Percentiles rank a stretch among this genome's conserved stretches.
Evolutionary conservation across 2,113 vertebrate genomes (phyloP).

Genomic region (Toxotes jaculatrix): DNA sequence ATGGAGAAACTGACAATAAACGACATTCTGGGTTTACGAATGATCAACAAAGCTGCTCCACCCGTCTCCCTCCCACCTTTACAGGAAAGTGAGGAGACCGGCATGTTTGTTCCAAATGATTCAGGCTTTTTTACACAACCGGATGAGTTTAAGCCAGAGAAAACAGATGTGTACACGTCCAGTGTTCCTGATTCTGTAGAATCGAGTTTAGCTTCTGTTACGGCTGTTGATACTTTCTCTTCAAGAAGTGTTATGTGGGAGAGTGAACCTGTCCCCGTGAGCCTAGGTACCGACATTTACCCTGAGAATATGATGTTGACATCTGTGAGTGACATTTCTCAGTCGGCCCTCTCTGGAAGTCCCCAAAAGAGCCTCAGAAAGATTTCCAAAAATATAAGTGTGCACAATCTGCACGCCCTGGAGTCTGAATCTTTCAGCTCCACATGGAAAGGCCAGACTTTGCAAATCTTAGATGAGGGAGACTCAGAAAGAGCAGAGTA

Average conservation of each 20-base stretch:
- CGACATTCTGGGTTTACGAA: slow-evolving; percentile 81
- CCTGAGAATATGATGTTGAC: slow-evolving; percentile 41
- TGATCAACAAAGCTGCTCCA: slow-evolving; percentile 39
- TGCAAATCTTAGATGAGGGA: slow-evolving; percentile 47
- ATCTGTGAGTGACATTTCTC: slow-evolving; percentile 47
- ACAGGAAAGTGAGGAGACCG: slow-evolving; percentile 55
- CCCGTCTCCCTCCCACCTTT: slow-evolving; percentile 51
- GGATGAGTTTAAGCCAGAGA: slow-evolving; percentile 52
- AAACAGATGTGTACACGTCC: slow-evolving; percentile 29
- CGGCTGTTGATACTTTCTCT: background rate
- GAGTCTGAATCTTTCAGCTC: slow-evolving; percentile 46
- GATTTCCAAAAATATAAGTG: slow-evolving; percentile 80
- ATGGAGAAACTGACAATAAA: slow-evolving; percentile 87
- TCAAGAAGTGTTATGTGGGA: slow-evolving; percentile 63
- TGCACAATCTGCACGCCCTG: slow-evolving; percentile 76
- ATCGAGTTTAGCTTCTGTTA: background rate
- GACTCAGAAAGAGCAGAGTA: slow-evolving; percentile 36
- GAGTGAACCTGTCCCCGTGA: slow-evolving; percentile 41
- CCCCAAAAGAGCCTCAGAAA: slow-evolving; percentile 53
- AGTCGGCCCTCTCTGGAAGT: slow-evolving; percentile 41
- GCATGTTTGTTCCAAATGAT: slow-evolving; percentile 54
- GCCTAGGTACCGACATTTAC: slow-evolving; percentile 18
- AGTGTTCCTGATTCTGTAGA: slow-evolving; percentile 41
- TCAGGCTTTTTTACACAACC: slow-evolving; percentile 67
- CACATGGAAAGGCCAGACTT: slow-evolving; percentile 40